Evolutionary conservation across 2,888 invertebrate species (phyloP).

Genomic region (Microctonus aethiopoides): DNA sequence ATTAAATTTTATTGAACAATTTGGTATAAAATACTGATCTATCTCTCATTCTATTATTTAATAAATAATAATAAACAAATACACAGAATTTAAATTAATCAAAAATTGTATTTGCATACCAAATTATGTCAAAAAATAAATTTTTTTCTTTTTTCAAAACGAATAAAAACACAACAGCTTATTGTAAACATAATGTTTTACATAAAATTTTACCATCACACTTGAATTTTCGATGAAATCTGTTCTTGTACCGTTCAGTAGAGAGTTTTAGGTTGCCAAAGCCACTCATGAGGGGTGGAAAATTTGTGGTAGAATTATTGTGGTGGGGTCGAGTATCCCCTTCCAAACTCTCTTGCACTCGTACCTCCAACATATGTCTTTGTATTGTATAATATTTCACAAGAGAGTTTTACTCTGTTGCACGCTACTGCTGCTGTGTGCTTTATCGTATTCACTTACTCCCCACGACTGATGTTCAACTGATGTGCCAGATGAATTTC

Average conservation of each 20-base stretch:
- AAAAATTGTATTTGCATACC: background rate
- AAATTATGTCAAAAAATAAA: background rate
- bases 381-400: background rate
- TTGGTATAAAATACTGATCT: background rate
- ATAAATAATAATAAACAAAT: background rate
- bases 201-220: slow-evolving; percentile 47
- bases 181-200: background rate
- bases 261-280: slow-evolving; percentile 50
- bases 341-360: slow-evolving; percentile 47
- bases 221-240: slow-evolving; percentile 54
- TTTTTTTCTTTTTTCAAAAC: no score
- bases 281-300: slow-evolving; percentile 46
- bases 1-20: background rate
- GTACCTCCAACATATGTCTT: slow-evolving; percentile 52
- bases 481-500: slow-evolving; percentile 8
- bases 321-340: slow-evolving; percentile 48
- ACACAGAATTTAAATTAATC: background rate
- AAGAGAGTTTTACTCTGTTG: background rate
- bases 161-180: no score
- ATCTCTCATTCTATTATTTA: background rate
- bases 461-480: background rate
- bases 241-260: slow-evolving; percentile 53
- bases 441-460: background rate
- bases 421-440: background rate
- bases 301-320: slow-evolving; percentile 37